Percentiles rank a stretch among this genome's conserved stretches.
Conservation (phyloP, 2,888 invertebrate species). For the Pemphredon lugubris region DNA sequence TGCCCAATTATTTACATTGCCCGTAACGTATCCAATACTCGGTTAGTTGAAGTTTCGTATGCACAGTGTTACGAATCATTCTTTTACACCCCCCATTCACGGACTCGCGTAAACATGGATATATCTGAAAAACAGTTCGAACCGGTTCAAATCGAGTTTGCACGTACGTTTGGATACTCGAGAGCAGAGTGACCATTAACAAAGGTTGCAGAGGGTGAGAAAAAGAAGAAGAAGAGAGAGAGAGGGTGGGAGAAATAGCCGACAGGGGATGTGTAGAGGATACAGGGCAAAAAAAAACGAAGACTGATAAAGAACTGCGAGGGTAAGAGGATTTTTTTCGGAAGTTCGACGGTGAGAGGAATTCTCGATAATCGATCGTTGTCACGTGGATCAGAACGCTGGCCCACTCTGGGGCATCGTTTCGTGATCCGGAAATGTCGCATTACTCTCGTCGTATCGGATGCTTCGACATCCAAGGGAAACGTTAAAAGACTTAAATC, state of each 20-base stretch:
- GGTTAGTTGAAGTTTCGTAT: too few relatives aligned
- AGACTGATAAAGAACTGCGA: conserved; percentile 8
- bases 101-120: too few relatives aligned
- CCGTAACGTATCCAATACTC: too few relatives aligned
- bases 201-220: background rate
- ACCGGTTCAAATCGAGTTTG: conserved; percentile 13
- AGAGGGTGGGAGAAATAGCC: conserved; percentile 1
- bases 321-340: conserved; percentile 32
- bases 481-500: background rate
- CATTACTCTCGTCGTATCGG: too few relatives aligned
- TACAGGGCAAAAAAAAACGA: conserved; percentile 13
- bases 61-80: too few relatives aligned
- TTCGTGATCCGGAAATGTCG: conserved; percentile 52
- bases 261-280: background rate
- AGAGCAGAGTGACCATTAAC: conserved; percentile 39
- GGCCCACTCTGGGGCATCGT: conserved; percentile 39
- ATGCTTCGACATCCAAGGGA: too few relatives aligned
- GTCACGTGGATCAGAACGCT: conserved; percentile 9
- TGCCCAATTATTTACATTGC: too few relatives aligned
- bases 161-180: too few relatives aligned
- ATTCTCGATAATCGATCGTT: conserved; percentile 52
- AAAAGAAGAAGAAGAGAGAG: conserved; percentile 6
- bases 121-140: conserved; percentile 38
- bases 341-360: conserved; percentile 28
- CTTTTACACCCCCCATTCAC: too few relatives aligned